phyloP scores from a whole-genome alignment of 2,113 vertebrate species.

The Oncorhynchus tshawytscha region DNA sequence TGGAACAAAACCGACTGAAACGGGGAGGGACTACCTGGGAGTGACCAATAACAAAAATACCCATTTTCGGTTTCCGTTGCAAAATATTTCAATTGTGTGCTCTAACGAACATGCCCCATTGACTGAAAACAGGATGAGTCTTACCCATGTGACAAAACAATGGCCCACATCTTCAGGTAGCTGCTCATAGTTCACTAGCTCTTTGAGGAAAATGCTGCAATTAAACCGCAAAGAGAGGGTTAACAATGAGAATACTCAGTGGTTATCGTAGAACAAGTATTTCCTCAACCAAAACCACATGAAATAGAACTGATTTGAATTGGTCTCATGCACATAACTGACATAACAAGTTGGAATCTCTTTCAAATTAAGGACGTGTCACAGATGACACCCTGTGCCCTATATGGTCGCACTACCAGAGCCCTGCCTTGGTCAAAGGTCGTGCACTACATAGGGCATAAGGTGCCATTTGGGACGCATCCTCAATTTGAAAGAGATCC shows the following conservation, averaged over 20 bases:
- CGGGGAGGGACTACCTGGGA: neutral
- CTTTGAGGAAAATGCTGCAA: constrained; percentile 94
- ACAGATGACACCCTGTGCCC: too few relatives aligned
- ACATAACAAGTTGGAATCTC: neutral
- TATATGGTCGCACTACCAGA: too few relatives aligned
- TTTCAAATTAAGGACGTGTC: neutral
- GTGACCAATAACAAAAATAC: neutral
- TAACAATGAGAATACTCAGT: neutral
- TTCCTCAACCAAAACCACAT: neutral
- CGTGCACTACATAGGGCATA: too few relatives aligned
- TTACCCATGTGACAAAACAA: constrained; percentile 99
- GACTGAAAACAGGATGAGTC: neutral
- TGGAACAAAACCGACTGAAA: neutral
- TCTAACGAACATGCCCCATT: too few relatives aligned
- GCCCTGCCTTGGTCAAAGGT: too few relatives aligned
- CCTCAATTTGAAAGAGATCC: neutral
- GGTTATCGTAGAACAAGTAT: neutral
- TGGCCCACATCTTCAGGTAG: constrained; percentile 97
- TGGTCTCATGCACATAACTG: neutral
- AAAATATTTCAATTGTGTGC: too few relatives aligned
- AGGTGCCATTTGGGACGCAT: too few relatives aligned
- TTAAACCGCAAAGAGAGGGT: neutral
- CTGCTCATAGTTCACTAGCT: constrained; percentile 97
- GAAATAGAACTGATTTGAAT: neutral
- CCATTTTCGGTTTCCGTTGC: neutral